phyloP scores from a whole-genome alignment of 2,888 invertebrate genomes.

The Deilephila porcellus region DNA sequence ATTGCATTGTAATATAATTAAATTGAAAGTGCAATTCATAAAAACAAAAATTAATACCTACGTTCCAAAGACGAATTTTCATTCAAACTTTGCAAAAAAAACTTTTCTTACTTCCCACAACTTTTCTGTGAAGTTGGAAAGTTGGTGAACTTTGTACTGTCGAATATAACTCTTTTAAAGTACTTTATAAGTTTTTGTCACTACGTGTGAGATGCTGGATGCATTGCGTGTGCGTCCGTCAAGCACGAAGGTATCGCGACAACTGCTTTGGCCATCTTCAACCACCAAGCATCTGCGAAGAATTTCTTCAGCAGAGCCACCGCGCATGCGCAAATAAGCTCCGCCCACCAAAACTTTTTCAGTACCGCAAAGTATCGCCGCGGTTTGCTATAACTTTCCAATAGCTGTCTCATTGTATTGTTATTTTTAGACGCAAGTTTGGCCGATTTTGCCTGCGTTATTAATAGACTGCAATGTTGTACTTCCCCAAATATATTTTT shows the following conservation, averaged over 20 bases:
- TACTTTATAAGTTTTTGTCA: constrained; percentile 48
- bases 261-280: constrained; percentile 68
- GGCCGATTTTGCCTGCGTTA: neutral
- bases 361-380: constrained; percentile 43
- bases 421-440: constrained; percentile 17
- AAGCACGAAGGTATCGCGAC: constrained; percentile 69
- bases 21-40: neutral
- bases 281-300: constrained; percentile 64
- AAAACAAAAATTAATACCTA: constrained; percentile 32
- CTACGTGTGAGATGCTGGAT: constrained; percentile 52
- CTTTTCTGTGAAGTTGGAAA: constrained; percentile 41
- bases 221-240: constrained; percentile 74
- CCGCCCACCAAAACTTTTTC: constrained; percentile 75
- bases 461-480: neutral
- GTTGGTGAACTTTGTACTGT: constrained; percentile 32
- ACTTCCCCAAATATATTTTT: too few species aligned
- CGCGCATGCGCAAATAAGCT: constrained; percentile 67
- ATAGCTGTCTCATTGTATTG: constrained; percentile 12
- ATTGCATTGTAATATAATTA: neutral
- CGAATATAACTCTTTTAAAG: constrained; percentile 25
- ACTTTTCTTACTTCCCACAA: constrained; percentile 46
- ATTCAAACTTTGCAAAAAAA: constrained; percentile 39
- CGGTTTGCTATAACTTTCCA: constrained; percentile 51
- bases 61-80: constrained; percentile 54
- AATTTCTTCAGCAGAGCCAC: constrained; percentile 68